phyloP scores from a whole-genome alignment of 2,113 vertebrate species.

The Tychaedon coryphoeus region DNA sequence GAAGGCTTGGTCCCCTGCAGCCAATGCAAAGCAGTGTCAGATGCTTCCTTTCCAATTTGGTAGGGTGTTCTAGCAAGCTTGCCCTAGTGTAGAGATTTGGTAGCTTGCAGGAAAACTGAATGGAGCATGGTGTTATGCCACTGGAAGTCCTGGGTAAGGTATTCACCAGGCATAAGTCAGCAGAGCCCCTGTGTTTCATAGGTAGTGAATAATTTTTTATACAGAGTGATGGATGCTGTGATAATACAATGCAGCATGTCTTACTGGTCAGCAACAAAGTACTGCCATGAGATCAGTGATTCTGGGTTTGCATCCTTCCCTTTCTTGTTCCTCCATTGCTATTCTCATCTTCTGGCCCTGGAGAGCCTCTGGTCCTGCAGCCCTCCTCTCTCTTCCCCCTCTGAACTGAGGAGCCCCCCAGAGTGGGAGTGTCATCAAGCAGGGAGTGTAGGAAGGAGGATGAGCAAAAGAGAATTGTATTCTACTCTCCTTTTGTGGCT shows the following conservation, averaged over 20 bases:
- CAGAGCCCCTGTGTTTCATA: neutral
- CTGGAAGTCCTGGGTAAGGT: neutral
- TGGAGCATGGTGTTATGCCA: neutral
- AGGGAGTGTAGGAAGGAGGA: neutral
- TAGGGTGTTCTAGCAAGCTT: neutral
- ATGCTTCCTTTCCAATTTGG: neutral
- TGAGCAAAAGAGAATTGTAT: neutral
- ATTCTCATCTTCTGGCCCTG: neutral
- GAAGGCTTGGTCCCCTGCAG: neutral
- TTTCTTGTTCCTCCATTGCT: neutral
- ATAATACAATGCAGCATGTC: fast-evolving
- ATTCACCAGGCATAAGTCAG: neutral
- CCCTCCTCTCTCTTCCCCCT: neutral
- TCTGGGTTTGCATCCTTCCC: neutral
- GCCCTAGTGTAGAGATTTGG: neutral
- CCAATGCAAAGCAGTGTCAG: neutral
- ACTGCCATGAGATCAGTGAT: neutral
- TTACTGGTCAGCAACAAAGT: neutral
- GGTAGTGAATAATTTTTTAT: neutral
- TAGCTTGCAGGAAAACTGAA: neutral
- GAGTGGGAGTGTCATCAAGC: too few relatives aligned
- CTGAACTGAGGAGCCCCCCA: neutral
- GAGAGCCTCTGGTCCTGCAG: neutral
- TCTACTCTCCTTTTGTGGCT: neutral
- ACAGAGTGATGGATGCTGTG: neutral